phyloP scores from a whole-genome alignment of 2,888 invertebrate genomes.

The Leptopterna dolabrata region DNA sequence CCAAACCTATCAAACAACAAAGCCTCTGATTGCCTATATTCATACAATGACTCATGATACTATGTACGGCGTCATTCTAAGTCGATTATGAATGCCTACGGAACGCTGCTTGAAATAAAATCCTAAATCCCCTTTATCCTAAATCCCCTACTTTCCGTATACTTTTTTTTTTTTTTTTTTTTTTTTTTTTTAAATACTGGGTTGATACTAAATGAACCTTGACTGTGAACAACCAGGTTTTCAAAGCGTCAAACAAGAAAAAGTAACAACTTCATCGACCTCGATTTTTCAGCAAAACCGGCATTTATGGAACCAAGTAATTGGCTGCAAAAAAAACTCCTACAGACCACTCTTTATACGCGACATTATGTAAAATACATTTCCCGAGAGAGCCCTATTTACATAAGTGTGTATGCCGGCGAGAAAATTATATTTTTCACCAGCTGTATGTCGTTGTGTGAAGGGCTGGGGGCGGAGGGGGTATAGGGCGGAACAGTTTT shows the following conservation, averaged over 20 bases:
- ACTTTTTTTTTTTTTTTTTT: too few relatives aligned
- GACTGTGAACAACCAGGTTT: background rate
- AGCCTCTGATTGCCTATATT: too few relatives aligned
- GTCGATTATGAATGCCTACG: too few relatives aligned
- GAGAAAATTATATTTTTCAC: background rate
- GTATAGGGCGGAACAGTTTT: background rate
- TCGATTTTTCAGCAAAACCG: background rate
- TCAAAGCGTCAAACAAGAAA: background rate
- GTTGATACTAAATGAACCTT: background rate
- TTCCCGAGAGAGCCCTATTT: background rate
- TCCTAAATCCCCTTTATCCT: too few relatives aligned
- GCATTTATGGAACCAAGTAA: background rate
- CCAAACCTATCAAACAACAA: too few relatives aligned
- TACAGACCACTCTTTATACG: background rate
- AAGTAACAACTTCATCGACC: background rate
- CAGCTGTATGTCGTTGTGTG: background rate
- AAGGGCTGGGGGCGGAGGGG: too few relatives aligned
- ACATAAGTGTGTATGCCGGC: background rate
- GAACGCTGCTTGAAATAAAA: too few relatives aligned
- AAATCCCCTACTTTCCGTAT: too few relatives aligned
- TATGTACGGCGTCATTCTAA: too few relatives aligned
- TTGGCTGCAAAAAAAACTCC: background rate
- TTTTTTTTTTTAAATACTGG: too few relatives aligned
- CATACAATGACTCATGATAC: too few relatives aligned
- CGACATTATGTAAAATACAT: background rate